phyloP scores from a whole-genome alignment of 1,140 invertebrate genomes.

The Heliconius himera region DNA sequence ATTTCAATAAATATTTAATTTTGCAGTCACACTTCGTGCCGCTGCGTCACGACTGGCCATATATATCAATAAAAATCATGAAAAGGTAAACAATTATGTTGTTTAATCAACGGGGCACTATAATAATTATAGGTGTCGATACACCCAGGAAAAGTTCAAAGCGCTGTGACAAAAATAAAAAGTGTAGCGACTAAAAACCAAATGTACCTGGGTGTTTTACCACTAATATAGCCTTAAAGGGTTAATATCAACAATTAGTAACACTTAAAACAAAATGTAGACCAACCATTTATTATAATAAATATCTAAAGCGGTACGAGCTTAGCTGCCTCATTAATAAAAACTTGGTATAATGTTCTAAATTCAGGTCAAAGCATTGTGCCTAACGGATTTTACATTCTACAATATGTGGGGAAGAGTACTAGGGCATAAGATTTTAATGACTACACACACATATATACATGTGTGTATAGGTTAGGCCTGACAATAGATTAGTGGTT shows the following conservation, averaged over 20 bases:
- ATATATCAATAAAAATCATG: too few relatives aligned
- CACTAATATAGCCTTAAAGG: too few relatives aligned
- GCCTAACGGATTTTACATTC: slow-evolving; percentile 14
- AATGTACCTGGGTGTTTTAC: too few relatives aligned
- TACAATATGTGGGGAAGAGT: slow-evolving; percentile 20
- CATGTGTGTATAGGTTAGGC: background rate
- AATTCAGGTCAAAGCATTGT: slow-evolving; percentile 21
- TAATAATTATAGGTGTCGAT: too few relatives aligned
- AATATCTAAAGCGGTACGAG: background rate
- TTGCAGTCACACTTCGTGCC: too few relatives aligned
- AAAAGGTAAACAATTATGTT: too few relatives aligned
- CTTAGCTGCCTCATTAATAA: slow-evolving; percentile 3
- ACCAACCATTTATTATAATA: background rate
- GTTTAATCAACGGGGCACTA: too few relatives aligned
- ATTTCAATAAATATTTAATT: too few relatives aligned
- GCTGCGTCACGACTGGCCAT: too few relatives aligned
- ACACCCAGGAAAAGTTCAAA: too few relatives aligned
- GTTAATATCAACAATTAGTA: background rate
- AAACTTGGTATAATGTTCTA: slow-evolving; percentile 9
- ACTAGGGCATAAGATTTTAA: slow-evolving; percentile 30
- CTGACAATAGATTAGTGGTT: slow-evolving; percentile 21
- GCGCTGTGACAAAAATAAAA: too few relatives aligned
- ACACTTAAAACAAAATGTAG: background rate
- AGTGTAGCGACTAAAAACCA: too few relatives aligned
- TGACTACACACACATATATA: background rate